Base-by-base conservation (phyloP, 2,888 invertebrate genomes). In the Maniola hyperantus region DNA sequence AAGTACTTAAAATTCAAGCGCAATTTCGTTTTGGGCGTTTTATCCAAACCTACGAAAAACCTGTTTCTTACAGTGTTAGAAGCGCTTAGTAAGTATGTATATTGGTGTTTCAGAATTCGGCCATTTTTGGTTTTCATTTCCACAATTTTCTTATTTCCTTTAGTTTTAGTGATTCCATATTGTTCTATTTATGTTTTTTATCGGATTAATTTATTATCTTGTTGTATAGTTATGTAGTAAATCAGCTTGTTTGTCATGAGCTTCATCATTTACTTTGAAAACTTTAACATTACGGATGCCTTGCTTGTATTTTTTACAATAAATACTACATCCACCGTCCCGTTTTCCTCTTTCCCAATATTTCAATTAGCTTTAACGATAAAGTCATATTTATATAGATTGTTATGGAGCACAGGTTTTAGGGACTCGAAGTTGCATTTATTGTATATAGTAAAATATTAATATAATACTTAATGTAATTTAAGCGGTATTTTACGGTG, bases 401-500 rank as follows among this genome's bases (percentile, higher is more conserved):
- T 90, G 91, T 92, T 91, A 91, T 84, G 79, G 89, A 89, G 91
- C 91, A 92, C 91, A 91, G 91, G 91, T 89, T 88, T 83, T 91
- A 91, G 90, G 88, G 88, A 87, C 85, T 83, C 83, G 84, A 86
- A 82, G 85, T 89, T 90, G 91, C 91, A 91, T 91, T 88, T 90
- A 91, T 87, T 92, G 92, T 92, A 92, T 86, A 92, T 91, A 92
- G 87, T 87, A 68, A 68, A 65, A 63, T 68, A 68, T 65, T 59
- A 46, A 63, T 57, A 26, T 51, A 51, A 65, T 88, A n/a, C n/a
- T n/a, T n/a, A 90, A 80, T 82, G 78, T 87, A 85, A 82, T 79
- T 73, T 89, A 89, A 88, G 85, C 78, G 84, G 83, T 88, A 89
- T 81, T 82, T 82, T 88, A 86, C 84, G 85, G 88, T 90, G 88